A percentile compares a stretch with the other conserved stretches of the same genome.
phyloP scores from a whole-genome alignment of 2,888 invertebrate species.

The Alcis repandata region DNA sequence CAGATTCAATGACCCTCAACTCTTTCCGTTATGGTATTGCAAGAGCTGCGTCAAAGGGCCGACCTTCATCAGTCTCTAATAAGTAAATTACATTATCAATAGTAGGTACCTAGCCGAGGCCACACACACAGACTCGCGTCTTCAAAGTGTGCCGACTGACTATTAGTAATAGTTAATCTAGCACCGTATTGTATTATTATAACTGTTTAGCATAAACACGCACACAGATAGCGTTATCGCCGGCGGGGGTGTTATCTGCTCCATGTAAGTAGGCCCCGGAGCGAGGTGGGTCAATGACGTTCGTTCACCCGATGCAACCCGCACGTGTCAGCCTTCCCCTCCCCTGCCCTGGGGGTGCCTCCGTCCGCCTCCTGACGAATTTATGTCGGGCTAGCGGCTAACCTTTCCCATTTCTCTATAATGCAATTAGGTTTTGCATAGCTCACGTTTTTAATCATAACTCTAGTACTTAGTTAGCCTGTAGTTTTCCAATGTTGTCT shows the following conservation, averaged over 20 bases:
- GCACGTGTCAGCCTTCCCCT: constrained; percentile 79
- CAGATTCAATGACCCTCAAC: constrained; percentile 37
- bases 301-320: constrained; percentile 82
- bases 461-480: neutral
- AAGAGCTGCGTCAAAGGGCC: constrained; percentile 39
- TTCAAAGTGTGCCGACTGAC: constrained; percentile 47
- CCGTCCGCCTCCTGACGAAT: constrained; percentile 44
- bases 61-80: constrained; percentile 48
- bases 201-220: constrained; percentile 54
- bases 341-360: constrained; percentile 45
- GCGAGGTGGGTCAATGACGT: constrained; percentile 84
- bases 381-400: constrained; percentile 32
- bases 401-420: constrained; percentile 44
- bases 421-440: constrained; percentile 34
- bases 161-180: constrained; percentile 30
- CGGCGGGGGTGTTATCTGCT: constrained; percentile 79
- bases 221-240: constrained; percentile 59
- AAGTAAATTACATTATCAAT: constrained; percentile 58
- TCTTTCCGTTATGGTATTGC: constrained; percentile 37
- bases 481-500: neutral
- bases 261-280: constrained; percentile 73
- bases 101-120: constrained; percentile 46
- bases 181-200: constrained; percentile 30
- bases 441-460: constrained; percentile 15
- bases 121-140: constrained; percentile 45